These are phyloP conservation scores for Dendropsophus ebraccatus DNA, from an alignment of 2,113 vertebrate genomes.

Conservation along the genomic window DNA sequence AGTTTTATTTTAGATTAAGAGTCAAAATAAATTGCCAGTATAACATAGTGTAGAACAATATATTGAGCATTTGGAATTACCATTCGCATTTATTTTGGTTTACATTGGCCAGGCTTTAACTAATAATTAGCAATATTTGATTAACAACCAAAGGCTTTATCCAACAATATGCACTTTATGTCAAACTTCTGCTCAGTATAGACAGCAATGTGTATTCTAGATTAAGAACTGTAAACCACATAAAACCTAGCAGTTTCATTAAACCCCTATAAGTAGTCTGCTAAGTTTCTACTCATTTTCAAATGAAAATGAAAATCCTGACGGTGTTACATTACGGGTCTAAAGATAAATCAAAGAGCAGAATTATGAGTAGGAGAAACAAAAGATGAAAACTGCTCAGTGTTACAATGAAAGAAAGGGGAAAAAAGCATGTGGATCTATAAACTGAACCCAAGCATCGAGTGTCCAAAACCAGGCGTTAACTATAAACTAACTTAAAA, in stretches of 20 bases:
- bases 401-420: conserved; percentile 44
- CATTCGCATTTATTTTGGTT: not conserved
- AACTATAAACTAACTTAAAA: conserved; percentile 59
- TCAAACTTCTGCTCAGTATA: not conserved
- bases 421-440: conserved; percentile 35
- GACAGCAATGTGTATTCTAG: not conserved
- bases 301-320: not conserved
- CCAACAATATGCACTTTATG: not conserved
- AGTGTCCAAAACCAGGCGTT: conserved; percentile 59
- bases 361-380: conserved; percentile 16
- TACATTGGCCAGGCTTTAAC: not conserved
- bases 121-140: not conserved
- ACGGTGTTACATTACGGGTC: not conserved
- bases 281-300: not conserved
- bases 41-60: not conserved
- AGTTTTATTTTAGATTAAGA: not conserved
- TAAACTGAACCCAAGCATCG: conserved; percentile 49
- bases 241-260: not conserved
- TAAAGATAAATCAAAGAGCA: conserved; percentile 21
- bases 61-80: not conserved
- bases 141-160: not conserved
- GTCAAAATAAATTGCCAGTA: not conserved
- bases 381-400: not conserved
- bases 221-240: not conserved
- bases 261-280: not conserved